Conservation (phyloP, 2,888 invertebrate species). For the Drosophila longiperda region DNA sequence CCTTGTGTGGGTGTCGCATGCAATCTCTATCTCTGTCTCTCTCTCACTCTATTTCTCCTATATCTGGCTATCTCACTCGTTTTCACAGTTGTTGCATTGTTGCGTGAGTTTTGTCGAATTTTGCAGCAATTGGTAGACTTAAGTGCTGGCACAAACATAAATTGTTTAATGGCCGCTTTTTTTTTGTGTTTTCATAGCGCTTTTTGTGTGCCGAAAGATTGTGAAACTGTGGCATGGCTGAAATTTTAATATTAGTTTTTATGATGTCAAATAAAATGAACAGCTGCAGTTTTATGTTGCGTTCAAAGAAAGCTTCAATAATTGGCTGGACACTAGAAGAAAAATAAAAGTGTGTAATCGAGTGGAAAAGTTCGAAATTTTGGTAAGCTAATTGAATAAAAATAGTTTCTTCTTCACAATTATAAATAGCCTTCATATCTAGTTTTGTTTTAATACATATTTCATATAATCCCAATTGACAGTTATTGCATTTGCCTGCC, state of each 20-base stretch:
- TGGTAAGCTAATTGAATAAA: not conserved
- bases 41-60: not conserved
- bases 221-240: conserved; percentile 54
- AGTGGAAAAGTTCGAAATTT: conserved; percentile 17
- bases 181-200: conserved; percentile 11
- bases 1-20: not conserved
- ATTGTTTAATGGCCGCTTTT: conserved; percentile 69
- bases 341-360: conserved; percentile 28
- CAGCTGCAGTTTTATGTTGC: conserved; percentile 62
- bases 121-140: conserved; percentile 66
- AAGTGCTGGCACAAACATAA: conserved; percentile 69
- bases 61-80: not conserved
- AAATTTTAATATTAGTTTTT: conserved; percentile 69
- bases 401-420: not conserved
- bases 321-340: conserved; percentile 31
- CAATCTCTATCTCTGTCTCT: conserved; percentile 8
- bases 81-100: conserved; percentile 36
- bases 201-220: conserved; percentile 41
- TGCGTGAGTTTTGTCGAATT: conserved; percentile 64
- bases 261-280: conserved; percentile 56
- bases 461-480: not conserved
- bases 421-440: not conserved
- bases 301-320: conserved; percentile 40
- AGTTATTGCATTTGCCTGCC: not conserved
- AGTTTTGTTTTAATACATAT: too few species aligned